Evolutionary conservation across 2,888 invertebrate genomes (phyloP).

Genomic region (Drosophila stalkeri): DNA sequence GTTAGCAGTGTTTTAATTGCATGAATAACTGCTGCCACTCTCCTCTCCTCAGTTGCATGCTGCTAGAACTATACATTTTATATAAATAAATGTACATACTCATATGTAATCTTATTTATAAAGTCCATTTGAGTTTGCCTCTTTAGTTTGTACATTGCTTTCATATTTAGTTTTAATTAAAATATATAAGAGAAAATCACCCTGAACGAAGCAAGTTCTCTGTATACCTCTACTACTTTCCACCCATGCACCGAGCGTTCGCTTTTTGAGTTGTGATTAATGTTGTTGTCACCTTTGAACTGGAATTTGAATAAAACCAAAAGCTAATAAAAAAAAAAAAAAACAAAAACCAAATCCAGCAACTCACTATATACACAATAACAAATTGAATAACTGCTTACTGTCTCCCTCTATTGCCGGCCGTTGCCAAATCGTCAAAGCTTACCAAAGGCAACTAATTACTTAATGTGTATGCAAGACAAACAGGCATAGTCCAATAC

Average conservation of each 20-base stretch:
- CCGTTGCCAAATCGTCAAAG: constrained; percentile 57
- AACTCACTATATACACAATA: constrained; percentile 51
- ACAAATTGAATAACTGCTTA: constrained; percentile 62
- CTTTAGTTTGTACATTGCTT: constrained; percentile 59
- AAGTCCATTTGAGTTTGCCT: constrained; percentile 44
- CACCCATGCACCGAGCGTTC: constrained; percentile 70
- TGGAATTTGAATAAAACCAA: constrained; percentile 51
- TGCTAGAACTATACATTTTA: background rate
- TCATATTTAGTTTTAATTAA: constrained; percentile 46
- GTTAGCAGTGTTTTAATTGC: background rate
- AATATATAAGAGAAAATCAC: constrained; percentile 9
- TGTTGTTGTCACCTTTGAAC: constrained; percentile 59
- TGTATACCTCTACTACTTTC: constrained; percentile 37
- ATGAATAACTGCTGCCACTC: background rate
- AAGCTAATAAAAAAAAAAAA: constrained; percentile 1
- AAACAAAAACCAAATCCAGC: constrained; percentile 28
- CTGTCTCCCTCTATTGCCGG: constrained; percentile 58
- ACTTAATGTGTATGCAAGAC: constrained; percentile 66
- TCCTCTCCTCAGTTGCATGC: constrained; percentile 21
- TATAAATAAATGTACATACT: constrained; percentile 12
- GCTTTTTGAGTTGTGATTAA: constrained; percentile 67
- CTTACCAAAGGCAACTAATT: constrained; percentile 49
- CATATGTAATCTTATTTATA: constrained; percentile 28
- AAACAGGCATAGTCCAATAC: constrained; percentile 31
- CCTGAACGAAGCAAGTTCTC: constrained; percentile 45